Evolutionary conservation across 2,797 vertebrate species (phyloP), one percentile per base, ranked within the genome.

Genomic region (Apodemus agrarius): DNA sequence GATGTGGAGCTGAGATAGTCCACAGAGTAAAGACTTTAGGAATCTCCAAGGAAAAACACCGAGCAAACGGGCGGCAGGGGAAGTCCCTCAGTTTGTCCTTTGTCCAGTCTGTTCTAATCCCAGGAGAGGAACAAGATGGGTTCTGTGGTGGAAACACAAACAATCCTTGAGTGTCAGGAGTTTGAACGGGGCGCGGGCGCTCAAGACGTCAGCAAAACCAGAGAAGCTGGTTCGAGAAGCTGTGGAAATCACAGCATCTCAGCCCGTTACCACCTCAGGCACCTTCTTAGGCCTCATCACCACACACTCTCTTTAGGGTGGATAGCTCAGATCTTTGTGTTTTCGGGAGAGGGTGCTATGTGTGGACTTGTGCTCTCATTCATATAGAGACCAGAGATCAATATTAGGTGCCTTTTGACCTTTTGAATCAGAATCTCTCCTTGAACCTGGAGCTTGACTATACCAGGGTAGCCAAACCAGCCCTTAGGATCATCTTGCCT

Each of bases 31-130:
- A 89, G 46, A 31, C n/a, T 83, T 21, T 37, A 69, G 57, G 81
- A 74, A 83, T 34, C 22, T 81, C 34, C 81, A 81, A 85, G 37
- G 24, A 92, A 88, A 88, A 90, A 49, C 80, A 67, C 37, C 31
- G 21, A 63, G 17, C 26, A 59, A 34, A 29, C 4, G 31, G 92
- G 19, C 12, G 4, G 49, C 34, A 46, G 61, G 31, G 14, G 40
- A 92, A 61, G 31, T 49, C 46, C 83, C 14, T 72, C 2, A 9
- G n/a, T 90, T 93, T 89, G 10, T 72, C 31, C 22, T 67, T 93
- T 72, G 90, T 5, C 6, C 37, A 37, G 31, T 81, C 1, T 14
- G 13, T 61, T 84, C 21, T 89, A 84, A 83, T 59, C 14, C 40
- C 89, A 78, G 74, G 16, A 89, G 22, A 93, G 22, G 8, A 37